phyloP scores from a whole-genome alignment of 2,888 invertebrate genomes.

The Callosobruchus maculatus region DNA sequence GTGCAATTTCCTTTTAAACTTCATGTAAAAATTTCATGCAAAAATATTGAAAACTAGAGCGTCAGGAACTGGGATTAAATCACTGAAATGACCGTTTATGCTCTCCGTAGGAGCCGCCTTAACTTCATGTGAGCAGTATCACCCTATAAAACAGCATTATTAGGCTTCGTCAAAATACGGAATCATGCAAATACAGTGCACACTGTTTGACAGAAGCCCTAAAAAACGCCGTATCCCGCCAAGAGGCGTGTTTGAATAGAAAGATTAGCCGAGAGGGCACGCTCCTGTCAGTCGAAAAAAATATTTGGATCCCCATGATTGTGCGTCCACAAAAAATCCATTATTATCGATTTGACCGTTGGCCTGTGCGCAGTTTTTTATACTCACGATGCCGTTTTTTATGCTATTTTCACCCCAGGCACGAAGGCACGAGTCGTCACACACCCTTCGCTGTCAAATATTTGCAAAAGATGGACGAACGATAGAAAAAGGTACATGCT shows the following conservation, averaged over 20 bases:
- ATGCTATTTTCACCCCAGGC: slow-evolving; percentile 3
- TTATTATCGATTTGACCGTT: slow-evolving; percentile 41
- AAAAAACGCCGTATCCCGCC: background rate
- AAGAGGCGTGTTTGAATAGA: slow-evolving; percentile 24
- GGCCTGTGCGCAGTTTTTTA: slow-evolving; percentile 39
- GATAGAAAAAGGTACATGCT: background rate
- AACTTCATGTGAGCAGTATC: background rate
- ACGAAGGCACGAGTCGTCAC: slow-evolving; percentile 24
- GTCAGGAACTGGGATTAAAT: too few relatives aligned
- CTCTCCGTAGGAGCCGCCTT: too few relatives aligned
- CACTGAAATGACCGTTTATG: too few relatives aligned
- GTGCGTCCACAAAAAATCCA: slow-evolving; percentile 27
- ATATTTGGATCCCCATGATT: slow-evolving; percentile 39
- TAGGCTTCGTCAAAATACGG: background rate
- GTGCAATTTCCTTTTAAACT: too few relatives aligned
- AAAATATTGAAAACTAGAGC: too few relatives aligned
- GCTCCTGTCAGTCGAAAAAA: slow-evolving; percentile 27
- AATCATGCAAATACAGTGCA: background rate
- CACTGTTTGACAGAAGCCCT: background rate
- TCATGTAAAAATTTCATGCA: too few relatives aligned
- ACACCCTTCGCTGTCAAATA: slow-evolving; percentile 22
- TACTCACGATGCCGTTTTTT: slow-evolving; percentile 19
- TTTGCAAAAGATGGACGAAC: slow-evolving; percentile 22
- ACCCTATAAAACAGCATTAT: background rate
- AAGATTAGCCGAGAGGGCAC: slow-evolving; percentile 39